phyloP scores from a whole-genome alignment of 2,888 invertebrate species.

The Erebia ligea region DNA sequence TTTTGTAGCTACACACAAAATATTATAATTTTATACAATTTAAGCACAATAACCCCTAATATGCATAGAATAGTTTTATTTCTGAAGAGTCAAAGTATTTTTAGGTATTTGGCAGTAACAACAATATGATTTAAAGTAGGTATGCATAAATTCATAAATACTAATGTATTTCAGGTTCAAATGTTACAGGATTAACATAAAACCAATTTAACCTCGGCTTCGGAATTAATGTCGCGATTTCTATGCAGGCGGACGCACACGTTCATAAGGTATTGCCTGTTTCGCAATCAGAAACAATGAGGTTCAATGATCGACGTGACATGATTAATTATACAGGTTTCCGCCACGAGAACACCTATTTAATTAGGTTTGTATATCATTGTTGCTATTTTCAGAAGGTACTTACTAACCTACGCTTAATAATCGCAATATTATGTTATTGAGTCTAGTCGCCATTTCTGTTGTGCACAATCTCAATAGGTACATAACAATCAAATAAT shows the following conservation, averaged over 20 bases:
- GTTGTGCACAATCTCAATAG: too few species aligned
- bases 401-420: too few species aligned
- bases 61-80: constrained; percentile 20
- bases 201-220: constrained; percentile 44
- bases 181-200: constrained; percentile 47
- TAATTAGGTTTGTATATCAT: constrained; percentile 30
- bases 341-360: constrained; percentile 33
- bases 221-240: constrained; percentile 59
- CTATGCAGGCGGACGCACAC: constrained; percentile 45
- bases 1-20: background rate
- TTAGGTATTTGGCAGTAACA: constrained; percentile 10
- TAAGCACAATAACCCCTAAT: constrained; percentile 22
- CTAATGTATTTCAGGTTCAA: constrained; percentile 43
- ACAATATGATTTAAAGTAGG: background rate
- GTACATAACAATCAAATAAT: too few species aligned
- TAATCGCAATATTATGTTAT: background rate
- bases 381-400: constrained; percentile 2
- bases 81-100: constrained; percentile 7
- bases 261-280: constrained; percentile 49
- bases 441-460: too few species aligned
- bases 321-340: constrained; percentile 42
- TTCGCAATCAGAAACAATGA: constrained; percentile 74
- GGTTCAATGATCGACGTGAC: constrained; percentile 64
- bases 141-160: constrained; percentile 27
- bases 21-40: constrained; percentile 11